phyloP scores from a whole-genome alignment of 2,113 vertebrate genomes.

The Fulica atra region DNA sequence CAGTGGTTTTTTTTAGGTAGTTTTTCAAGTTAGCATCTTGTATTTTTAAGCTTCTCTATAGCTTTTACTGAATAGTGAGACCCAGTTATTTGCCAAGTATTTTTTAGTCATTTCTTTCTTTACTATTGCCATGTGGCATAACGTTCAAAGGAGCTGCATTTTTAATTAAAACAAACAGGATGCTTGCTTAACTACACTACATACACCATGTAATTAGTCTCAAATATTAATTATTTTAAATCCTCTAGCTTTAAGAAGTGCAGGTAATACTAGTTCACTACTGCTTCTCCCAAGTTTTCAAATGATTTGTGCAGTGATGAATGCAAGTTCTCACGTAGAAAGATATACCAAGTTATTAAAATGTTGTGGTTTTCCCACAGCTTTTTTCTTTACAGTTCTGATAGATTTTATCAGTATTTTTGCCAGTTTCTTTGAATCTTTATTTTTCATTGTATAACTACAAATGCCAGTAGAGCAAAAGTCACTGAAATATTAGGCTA shows the following conservation, averaged over 20 bases:
- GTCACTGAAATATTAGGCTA: neutral
- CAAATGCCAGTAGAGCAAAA: neutral
- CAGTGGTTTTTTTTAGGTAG: neutral
- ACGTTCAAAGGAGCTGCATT: conserved; percentile 44
- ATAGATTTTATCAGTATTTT: neutral
- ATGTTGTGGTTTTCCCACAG: neutral
- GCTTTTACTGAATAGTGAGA: conserved; percentile 24
- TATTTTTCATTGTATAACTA: neutral
- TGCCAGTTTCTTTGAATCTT: neutral
- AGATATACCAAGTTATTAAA: neutral
- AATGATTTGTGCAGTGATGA: neutral
- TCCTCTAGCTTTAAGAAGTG: neutral
- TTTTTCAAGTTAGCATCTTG: conserved; percentile 33
- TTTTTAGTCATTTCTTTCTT: conserved; percentile 52
- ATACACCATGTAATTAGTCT: conserved; percentile 31
- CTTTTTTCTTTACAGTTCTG: neutral
- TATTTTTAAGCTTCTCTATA: conserved; percentile 25
- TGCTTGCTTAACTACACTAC: conserved; percentile 32
- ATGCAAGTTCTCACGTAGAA: neutral
- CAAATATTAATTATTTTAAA: neutral
- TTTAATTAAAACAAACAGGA: conserved; percentile 52
- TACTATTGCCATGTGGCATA: conserved; percentile 21
- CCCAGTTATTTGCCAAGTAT: conserved; percentile 17
- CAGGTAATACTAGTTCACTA: conserved; percentile 47
- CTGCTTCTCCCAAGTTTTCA: neutral